Base-by-base conservation (phyloP, 2,888 invertebrate genomes). In the Thereva nobilitata region DNA sequence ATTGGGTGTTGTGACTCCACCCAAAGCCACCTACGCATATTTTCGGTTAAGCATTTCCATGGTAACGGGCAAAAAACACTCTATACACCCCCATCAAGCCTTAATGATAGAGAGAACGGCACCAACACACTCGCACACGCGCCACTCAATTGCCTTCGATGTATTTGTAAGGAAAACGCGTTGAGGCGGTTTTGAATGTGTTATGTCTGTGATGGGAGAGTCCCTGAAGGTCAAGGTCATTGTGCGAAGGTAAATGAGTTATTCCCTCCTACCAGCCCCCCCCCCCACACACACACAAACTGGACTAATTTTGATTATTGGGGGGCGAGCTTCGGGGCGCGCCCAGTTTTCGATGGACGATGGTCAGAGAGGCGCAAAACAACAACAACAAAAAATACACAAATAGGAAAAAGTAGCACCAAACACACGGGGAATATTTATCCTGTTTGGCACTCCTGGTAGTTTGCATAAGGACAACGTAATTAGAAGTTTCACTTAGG, bases 1-100 rank as follows among this genome's bases (percentile, higher is more conserved):
- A 67, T 65, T 70, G 69, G 74, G 59, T 35, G 3, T 47, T 8
- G n/a, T 59, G 49, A 66, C 66, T 68, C 66, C 66, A 56, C 68
- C 68, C 67, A 68, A 68, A 54, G 63, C 63, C 66, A 68, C 67
- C 67, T 65, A 67, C 67, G 70, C 68, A 70, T 53, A 52, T 64
- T 64, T 64, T 44, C 6, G 40, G n/a, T 49, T 42, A 42, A 35
- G 12, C 35, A 35, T 64, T 37, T 12, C 53, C 63, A 64, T 64
- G 35, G 63, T 42, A 64, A 59, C 49, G 10, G 38, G 37, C 45
- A 47, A 59, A 59, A 38, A 59, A 37, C 47, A 6, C 38, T 59
- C 47, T 10, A 47, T 49, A 47, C 47, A 59, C 49, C 23, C 23
- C 23, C 23, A 23, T 23, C 23, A 2, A 23, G 23, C 23, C 23